phyloP scores from a whole-genome alignment of 2,888 invertebrate species.

The Bellardia pandia region DNA sequence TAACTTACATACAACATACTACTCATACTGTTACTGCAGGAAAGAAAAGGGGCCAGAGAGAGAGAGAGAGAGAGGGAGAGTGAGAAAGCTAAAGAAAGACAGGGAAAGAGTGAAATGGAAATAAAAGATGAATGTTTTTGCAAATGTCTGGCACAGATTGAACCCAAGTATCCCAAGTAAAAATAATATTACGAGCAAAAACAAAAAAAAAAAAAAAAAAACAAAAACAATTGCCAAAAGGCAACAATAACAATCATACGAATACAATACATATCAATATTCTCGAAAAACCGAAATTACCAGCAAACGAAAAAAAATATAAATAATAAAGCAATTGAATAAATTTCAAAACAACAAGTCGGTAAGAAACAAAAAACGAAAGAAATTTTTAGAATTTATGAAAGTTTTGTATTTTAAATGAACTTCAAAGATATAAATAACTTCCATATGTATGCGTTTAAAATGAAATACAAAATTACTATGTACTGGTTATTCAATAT shows the following conservation, averaged over 20 bases:
- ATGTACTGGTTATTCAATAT: background rate
- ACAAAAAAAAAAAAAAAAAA: background rate
- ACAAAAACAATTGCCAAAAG: slow-evolving; percentile 59
- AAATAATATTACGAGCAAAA: background rate
- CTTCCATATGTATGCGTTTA: background rate
- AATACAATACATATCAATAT: slow-evolving; percentile 54
- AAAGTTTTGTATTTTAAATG: slow-evolving; percentile 64
- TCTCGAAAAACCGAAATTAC: slow-evolving; percentile 8
- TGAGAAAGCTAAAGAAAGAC: too few species aligned
- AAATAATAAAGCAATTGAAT: slow-evolving; percentile 69
- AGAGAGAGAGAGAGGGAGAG: background rate
- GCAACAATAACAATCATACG: slow-evolving; percentile 62
- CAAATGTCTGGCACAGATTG: slow-evolving; percentile 70
- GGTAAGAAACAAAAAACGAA: background rate
- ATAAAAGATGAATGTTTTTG: slow-evolving; percentile 66
- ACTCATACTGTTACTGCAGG: slow-evolving; percentile 25
- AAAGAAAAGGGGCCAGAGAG: background rate
- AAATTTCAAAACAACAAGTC: slow-evolving; percentile 40
- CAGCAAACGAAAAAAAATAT: slow-evolving; percentile 26
- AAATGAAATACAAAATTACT: slow-evolving; percentile 9
- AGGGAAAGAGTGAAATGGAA: slow-evolving; percentile 3
- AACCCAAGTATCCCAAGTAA: slow-evolving; percentile 53
- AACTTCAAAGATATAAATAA: slow-evolving; percentile 30
- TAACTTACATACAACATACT: slow-evolving; percentile 47
- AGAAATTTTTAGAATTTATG: slow-evolving; percentile 43